A percentile compares a stretch with the other conserved stretches of the same genome.
Evolutionary conservation across 2,113 vertebrate species (phyloP).

Genomic region (Ornithorhynchus anatinus): DNA sequence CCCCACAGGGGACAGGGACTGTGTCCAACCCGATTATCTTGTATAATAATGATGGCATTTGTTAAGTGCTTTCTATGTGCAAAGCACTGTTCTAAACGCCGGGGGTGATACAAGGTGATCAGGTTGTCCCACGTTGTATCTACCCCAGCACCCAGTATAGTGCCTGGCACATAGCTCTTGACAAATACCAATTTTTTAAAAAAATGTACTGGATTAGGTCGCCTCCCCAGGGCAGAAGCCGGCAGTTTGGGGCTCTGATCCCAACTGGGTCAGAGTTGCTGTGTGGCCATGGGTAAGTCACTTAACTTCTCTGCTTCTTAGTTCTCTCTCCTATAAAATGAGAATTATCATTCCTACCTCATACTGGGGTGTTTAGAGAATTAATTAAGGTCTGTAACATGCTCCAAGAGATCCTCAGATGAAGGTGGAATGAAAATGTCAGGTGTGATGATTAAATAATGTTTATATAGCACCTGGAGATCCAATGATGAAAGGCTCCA

Average conservation of each 20-base stretch:
- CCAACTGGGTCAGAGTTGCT: not conserved
- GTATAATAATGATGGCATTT: too few species aligned
- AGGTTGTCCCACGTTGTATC: too few species aligned
- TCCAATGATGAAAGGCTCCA: not conserved
- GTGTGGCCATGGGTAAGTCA: not conserved
- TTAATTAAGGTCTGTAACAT: not conserved
- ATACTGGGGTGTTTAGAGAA: not conserved
- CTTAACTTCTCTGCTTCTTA: not conserved
- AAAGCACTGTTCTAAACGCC: too few species aligned
- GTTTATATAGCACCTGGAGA: not conserved
- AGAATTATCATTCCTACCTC: not conserved
- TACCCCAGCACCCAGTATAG: too few species aligned
- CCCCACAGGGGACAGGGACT: too few species aligned
- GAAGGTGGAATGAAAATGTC: not conserved
- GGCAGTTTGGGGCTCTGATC: not conserved
- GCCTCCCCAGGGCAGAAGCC: not conserved
- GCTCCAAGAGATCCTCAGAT: too few species aligned
- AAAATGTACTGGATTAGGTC: too few species aligned
- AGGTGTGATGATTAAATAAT: accelerated
- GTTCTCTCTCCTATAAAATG: not conserved
- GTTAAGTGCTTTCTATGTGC: too few species aligned
- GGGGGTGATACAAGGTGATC: too few species aligned
- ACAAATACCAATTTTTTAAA: not conserved
- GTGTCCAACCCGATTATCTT: too few species aligned
- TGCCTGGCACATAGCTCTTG: too few species aligned